Evolutionary conservation across 2,888 invertebrate species (phyloP), one percentile per base, ranked within the genome.

Genomic region (Trypoxylon attenuatum): DNA sequence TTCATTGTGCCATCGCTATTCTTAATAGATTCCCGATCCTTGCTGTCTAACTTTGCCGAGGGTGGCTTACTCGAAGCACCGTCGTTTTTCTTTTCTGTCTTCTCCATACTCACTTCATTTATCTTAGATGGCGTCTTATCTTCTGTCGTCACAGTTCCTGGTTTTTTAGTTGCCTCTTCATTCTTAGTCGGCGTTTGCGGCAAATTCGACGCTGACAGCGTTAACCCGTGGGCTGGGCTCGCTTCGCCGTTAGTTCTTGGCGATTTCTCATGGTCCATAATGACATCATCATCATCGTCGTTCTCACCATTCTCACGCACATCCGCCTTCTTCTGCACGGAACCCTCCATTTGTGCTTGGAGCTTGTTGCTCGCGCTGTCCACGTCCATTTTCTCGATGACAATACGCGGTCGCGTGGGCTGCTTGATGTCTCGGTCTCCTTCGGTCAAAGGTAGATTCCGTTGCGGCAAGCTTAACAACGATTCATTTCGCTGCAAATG

Each of bases 281-380:
- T 76, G 1, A 80, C 82, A 23, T 83, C 82, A 8, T 83, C 79
- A 53, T 83, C 82, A 22, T 81, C 79, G 18, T 79, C 77, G 6
- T 79, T 71, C 16, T 66, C 75, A 16, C 54, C 59, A n/a, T 51
- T 62, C 3, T 74, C 66, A 0, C 69, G 56, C 2, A 47, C 2
- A 1, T 70, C 73, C 0, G 45, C 4, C 5, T 50, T 76, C 45
- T 58, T 69, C 23, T 54, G 59, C 23, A 52, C 39, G 2, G 29
- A 47, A 18, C 53, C 22, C 8, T 5, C 58, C 50, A 68, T 66
- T 21, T 38, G n/a, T 21, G 49, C 64, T 33, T 72, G 43, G 25
- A 52, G 18, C 59, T 70, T 21, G 42, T 6, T 13, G 33, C 33
- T 25, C 46, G 58, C 33, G 10, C 39, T 52, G 5, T 73, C 69